A percentile compares a stretch with the other conserved stretches of the same genome.
phyloP scores from a whole-genome alignment of 1,140 invertebrate genomes.

The Lethocerus indicus region DNA sequence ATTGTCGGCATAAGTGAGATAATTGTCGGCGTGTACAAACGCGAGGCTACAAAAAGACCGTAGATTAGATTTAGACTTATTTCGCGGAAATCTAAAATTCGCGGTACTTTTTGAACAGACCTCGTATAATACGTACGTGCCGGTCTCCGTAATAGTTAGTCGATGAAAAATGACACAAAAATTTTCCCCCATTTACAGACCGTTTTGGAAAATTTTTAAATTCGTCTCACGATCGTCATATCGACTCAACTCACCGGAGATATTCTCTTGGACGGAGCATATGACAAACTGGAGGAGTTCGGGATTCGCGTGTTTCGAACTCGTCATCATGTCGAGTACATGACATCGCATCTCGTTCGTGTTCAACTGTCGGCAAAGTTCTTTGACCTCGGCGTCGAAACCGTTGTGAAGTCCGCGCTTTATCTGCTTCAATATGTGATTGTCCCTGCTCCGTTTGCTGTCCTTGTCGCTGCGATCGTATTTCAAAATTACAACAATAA shows the following conservation, averaged over 20 bases:
- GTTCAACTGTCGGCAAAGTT: slow-evolving; percentile 44
- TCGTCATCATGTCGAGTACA: slow-evolving; percentile 48
- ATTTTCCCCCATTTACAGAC: not conserved
- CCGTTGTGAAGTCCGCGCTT: slow-evolving; percentile 44
- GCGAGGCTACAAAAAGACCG: too few species aligned
- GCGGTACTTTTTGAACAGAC: too few species aligned
- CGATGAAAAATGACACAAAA: not conserved
- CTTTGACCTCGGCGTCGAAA: slow-evolving; percentile 29
- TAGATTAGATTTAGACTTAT: too few species aligned
- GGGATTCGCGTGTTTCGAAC: slow-evolving; percentile 36
- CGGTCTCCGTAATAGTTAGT: not conserved
- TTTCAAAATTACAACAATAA: slow-evolving; percentile 7
- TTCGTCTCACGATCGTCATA: not conserved
- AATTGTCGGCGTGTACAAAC: too few species aligned
- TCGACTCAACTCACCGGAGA: not conserved
- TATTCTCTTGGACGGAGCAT: not conserved
- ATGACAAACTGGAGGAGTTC: slow-evolving; percentile 25
- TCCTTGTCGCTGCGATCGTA: slow-evolving; percentile 57
- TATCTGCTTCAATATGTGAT: slow-evolving; percentile 70
- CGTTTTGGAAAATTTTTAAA: not conserved
- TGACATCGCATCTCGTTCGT: slow-evolving; percentile 54
- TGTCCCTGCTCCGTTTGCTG: slow-evolving; percentile 64
- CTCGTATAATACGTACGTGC: not conserved
- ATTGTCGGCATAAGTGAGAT: too few species aligned
- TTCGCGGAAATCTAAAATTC: too few species aligned